Conservation (phyloP, 2,797 vertebrate genomes). For the Mareca penelope region DNA sequence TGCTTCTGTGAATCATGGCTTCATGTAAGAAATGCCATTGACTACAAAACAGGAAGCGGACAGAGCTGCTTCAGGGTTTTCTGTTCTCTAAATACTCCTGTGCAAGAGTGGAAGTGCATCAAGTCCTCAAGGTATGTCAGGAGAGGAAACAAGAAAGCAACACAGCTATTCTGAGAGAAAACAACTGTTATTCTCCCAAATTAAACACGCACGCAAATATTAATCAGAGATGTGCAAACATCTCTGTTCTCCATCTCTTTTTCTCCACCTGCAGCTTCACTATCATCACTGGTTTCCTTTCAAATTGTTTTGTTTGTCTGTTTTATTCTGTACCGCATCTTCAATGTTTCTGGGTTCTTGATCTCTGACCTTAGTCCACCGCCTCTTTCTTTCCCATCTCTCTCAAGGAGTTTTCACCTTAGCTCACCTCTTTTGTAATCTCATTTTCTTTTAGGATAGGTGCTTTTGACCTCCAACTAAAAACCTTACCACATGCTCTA, state of each 20-base stretch:
- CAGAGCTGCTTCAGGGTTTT: background rate
- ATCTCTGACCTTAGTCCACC: background rate
- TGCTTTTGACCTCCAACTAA: background rate
- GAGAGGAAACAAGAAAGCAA: background rate
- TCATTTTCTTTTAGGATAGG: background rate
- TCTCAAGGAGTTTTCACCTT: background rate
- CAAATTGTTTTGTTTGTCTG: background rate
- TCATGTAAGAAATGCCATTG: accelerated
- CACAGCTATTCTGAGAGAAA: background rate
- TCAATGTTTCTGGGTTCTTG: background rate
- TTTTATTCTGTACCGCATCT: background rate
- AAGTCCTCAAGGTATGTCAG: background rate
- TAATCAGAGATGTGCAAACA: background rate
- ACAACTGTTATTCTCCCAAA: background rate
- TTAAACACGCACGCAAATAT: accelerated
- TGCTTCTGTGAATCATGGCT: background rate
- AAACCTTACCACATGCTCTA: accelerated
- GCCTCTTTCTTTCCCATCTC: background rate
- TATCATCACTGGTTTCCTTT: background rate
- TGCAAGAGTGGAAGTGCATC: background rate
- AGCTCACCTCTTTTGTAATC: background rate
- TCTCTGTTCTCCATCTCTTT: background rate
- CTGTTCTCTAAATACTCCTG: background rate
- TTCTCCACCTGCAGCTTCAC: background rate
- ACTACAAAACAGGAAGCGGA: background rate